phyloP scores from a whole-genome alignment of 2,113 vertebrate genomes.

The Tor tambroides region DNA sequence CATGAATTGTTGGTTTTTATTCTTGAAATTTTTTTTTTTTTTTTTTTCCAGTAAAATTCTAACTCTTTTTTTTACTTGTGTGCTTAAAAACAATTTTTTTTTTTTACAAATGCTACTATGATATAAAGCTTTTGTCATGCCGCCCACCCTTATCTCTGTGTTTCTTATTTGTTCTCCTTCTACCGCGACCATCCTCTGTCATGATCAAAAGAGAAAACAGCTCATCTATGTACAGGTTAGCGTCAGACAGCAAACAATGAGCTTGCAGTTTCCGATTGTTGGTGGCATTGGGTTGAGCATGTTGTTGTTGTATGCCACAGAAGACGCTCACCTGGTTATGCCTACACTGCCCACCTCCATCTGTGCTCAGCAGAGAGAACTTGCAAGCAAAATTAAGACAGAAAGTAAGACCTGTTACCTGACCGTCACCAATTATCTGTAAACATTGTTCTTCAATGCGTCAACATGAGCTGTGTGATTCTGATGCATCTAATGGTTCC shows the following conservation, averaged over 20 bases:
- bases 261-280: constrained; percentile 69
- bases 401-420: constrained; percentile 82
- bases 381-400: constrained; percentile 85
- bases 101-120: not conserved
- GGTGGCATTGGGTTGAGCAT: constrained; percentile 72
- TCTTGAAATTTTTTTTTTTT: too few species aligned
- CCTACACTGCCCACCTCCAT: constrained; percentile 84
- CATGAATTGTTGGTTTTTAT: not conserved
- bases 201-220: constrained; percentile 18
- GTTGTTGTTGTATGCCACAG: constrained; percentile 84
- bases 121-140: constrained; percentile 12
- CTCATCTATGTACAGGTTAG: constrained; percentile 68
- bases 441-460: constrained; percentile 63
- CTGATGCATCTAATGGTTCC: not conserved
- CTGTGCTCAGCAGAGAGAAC: constrained; percentile 85
- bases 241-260: constrained; percentile 62
- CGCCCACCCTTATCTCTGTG: constrained; percentile 10
- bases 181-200: constrained; percentile 7
- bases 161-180: not conserved
- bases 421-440: constrained; percentile 71
- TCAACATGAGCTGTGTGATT: constrained; percentile 66
- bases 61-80: not conserved
- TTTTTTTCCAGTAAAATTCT: not conserved
- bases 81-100: not conserved
- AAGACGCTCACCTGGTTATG: constrained; percentile 84